Percentiles rank a stretch among this genome's conserved stretches.
phyloP scores from a whole-genome alignment of 2,113 vertebrate genomes.

The Petroica traversi region DNA sequence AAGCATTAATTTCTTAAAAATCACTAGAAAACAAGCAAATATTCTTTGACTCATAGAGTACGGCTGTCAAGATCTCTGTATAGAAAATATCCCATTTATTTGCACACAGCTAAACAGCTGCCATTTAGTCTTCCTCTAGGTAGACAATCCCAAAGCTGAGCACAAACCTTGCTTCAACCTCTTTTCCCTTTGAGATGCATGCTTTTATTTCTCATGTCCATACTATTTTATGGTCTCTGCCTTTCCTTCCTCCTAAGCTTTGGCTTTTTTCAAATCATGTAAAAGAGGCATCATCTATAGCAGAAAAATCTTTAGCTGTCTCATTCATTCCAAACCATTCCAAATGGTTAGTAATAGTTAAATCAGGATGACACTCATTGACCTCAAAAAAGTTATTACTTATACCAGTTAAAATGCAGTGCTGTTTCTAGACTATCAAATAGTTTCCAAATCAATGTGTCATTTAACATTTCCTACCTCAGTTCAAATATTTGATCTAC shows the following conservation, averaged over 20 bases:
- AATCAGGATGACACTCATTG: not conserved
- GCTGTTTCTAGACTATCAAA: not conserved
- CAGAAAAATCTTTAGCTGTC: not conserved
- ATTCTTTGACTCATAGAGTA: not conserved
- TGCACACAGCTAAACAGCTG: not conserved
- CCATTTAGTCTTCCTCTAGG: not conserved
- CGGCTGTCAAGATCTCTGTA: not conserved
- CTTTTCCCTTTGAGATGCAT: not conserved
- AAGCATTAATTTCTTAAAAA: not conserved
- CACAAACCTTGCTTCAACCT: not conserved
- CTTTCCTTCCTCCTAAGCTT: not conserved
- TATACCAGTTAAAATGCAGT: not conserved
- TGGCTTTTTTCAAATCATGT: not conserved
- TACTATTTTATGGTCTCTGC: not conserved
- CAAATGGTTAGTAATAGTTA: not conserved
- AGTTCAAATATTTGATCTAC: not conserved
- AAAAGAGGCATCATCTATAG: not conserved
- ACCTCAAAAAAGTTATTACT: not conserved
- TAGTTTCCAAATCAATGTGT: not conserved
- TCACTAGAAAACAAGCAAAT: not conserved
- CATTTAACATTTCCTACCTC: not conserved
- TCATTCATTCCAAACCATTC: not conserved
- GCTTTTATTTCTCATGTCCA: not conserved
- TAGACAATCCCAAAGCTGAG: not conserved
- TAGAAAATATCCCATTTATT: not conserved